Conservation (phyloP, 2,113 vertebrate species). For the Bufo bufo region DNA sequence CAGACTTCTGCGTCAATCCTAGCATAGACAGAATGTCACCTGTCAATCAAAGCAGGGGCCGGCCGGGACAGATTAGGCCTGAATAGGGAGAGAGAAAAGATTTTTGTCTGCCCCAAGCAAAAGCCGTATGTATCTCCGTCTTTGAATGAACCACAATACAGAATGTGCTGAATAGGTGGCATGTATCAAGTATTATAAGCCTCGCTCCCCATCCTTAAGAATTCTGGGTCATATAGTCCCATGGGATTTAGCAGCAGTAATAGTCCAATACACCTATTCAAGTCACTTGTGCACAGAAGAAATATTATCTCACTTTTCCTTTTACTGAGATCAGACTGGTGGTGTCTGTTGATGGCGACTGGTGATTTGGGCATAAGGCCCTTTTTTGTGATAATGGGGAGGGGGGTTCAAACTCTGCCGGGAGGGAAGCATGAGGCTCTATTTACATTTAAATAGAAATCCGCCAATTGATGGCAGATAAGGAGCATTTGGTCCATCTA, state of each 20-base stretch:
- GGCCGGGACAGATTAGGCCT: conserved; percentile 63
- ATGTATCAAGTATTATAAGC: conserved; percentile 65
- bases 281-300: conserved; percentile 65
- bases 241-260: conserved; percentile 71
- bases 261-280: conserved; percentile 60
- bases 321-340: conserved; percentile 28
- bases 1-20: conserved; percentile 82
- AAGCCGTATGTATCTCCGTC: conserved; percentile 56
- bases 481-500: conserved; percentile 46
- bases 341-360: conserved; percentile 48
- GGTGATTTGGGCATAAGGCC: conserved; percentile 15
- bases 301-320: conserved; percentile 57
- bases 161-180: conserved; percentile 60
- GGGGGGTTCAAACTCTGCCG: neutral
- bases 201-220: conserved; percentile 65
- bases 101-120: conserved; percentile 56
- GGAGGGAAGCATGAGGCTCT: neutral
- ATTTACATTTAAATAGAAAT: conserved; percentile 55
- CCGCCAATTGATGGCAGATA: conserved; percentile 32
- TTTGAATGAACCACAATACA: conserved; percentile 61
- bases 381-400: conserved; percentile 4
- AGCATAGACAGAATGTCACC: conserved; percentile 89
- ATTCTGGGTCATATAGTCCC: conserved; percentile 68
- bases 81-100: conserved; percentile 62
- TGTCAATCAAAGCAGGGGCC: conserved; percentile 81